Evolutionary conservation across 2,888 invertebrate genomes (phyloP).

Genomic region (Drosophila fungiperda): DNA sequence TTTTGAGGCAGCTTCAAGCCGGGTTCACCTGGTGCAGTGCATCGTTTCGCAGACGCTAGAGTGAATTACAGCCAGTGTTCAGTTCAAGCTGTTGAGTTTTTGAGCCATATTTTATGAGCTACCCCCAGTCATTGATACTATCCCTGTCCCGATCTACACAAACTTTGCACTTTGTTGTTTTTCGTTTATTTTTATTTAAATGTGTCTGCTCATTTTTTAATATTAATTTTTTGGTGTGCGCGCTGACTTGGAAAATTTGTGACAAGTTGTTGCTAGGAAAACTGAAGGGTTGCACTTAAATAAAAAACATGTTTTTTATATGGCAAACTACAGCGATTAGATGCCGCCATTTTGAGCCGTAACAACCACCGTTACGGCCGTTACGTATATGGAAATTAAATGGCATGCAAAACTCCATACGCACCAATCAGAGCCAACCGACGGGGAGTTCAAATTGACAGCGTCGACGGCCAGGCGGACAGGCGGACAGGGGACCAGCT

Average conservation of each 20-base stretch:
- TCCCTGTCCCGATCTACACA: background rate
- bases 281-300: conserved; percentile 55
- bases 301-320: conserved; percentile 18
- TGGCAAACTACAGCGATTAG: conserved; percentile 42
- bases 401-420: conserved; percentile 66
- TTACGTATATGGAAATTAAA: conserved; percentile 54
- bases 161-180: conserved; percentile 34
- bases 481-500: too few species aligned
- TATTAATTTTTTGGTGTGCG: conserved; percentile 31
- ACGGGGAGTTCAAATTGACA: conserved; percentile 21
- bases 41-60: conserved; percentile 45
- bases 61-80: conserved; percentile 46
- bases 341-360: conserved; percentile 62
- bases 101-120: conserved; percentile 44
- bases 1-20: conserved; percentile 17
- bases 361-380: conserved; percentile 53
- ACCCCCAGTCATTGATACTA: background rate
- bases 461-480: conserved; percentile 4
- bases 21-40: conserved; percentile 28
- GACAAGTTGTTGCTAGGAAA: conserved; percentile 58
- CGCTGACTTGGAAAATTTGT: conserved; percentile 76
- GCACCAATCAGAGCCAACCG: conserved; percentile 69
- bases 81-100: conserved; percentile 44
- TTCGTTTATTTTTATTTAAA: conserved; percentile 54
- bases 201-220: background rate